phyloP scores from a whole-genome alignment of 2,113 vertebrate genomes.

The Lutjanus erythropterus region DNA sequence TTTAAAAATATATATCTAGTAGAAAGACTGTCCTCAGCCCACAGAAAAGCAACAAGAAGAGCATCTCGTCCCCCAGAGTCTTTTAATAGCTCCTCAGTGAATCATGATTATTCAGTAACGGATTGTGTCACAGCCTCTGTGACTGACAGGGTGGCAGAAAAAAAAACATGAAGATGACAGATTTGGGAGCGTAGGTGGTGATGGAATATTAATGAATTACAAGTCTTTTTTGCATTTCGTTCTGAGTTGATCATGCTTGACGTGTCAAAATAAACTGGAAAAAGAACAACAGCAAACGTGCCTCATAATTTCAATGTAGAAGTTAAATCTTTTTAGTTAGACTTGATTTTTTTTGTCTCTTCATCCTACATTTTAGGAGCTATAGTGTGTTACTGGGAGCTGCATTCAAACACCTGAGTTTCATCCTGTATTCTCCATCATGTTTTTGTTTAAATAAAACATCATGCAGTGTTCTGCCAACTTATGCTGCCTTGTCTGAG shows the following conservation, averaged over 20 bases:
- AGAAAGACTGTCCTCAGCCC: constrained; percentile 32
- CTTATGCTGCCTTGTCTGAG: no score
- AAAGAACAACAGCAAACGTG: constrained; percentile 12
- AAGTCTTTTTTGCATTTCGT: constrained; percentile 35
- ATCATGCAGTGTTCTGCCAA: no score
- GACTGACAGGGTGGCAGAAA: constrained; percentile 72
- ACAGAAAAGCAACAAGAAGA: constrained; percentile 31
- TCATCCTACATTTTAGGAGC: neutral
- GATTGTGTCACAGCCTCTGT: constrained; percentile 44
- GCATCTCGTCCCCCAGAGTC: constrained; percentile 59
- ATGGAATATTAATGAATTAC: constrained; percentile 46
- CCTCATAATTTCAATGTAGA: neutral
- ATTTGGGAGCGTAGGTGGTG: constrained; percentile 48
- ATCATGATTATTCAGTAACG: constrained; percentile 51
- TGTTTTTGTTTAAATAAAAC: no score
- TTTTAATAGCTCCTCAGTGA: constrained; percentile 66
- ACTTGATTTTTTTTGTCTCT: neutral
- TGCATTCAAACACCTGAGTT: no score
- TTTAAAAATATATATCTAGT: constrained; percentile 32
- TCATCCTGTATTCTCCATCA: no score
- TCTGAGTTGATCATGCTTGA: constrained; percentile 22
- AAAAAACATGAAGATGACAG: constrained; percentile 63
- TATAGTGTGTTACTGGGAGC: neutral
- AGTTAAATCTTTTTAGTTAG: neutral
- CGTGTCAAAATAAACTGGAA: constrained; percentile 32